phyloP scores from a whole-genome alignment of 2,113 vertebrate genomes.

The Marmota flaviventris region DNA sequence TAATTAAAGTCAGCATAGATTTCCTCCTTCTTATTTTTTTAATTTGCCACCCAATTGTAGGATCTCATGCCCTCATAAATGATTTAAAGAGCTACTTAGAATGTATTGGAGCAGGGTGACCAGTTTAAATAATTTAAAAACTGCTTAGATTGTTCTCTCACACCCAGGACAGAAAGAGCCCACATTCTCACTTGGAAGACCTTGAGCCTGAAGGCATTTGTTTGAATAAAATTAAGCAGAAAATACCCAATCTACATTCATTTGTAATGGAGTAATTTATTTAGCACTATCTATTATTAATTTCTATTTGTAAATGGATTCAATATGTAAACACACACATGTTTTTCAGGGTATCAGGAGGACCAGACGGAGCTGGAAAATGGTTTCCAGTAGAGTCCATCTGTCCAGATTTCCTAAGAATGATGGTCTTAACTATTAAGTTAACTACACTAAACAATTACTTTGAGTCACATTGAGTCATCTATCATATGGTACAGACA shows the following conservation, averaged over 20 bases:
- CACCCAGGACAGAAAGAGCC: background rate
- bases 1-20: slow-evolving; percentile 70
- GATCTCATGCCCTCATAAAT: slow-evolving; percentile 68
- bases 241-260: slow-evolving; percentile 1
- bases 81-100: slow-evolving; percentile 70
- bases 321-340: slow-evolving; percentile 27
- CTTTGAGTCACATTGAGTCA: background rate
- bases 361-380: background rate
- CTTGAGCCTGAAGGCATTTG: slow-evolving; percentile 5
- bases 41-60: slow-evolving; percentile 44
- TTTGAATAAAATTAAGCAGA: slow-evolving; percentile 52
- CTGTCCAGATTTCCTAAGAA: background rate
- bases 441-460: background rate
- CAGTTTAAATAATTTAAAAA: slow-evolving; percentile 77
- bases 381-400: background rate
- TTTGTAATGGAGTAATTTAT: slow-evolving; percentile 45
- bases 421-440: background rate
- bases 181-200: background rate
- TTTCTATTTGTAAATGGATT: slow-evolving; percentile 62
- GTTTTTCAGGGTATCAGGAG: background rate
- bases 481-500: background rate
- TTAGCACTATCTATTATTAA: slow-evolving; percentile 58
- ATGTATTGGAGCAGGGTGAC: slow-evolving; percentile 67
- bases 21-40: slow-evolving; percentile 15
- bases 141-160: slow-evolving; percentile 35